Conservation (phyloP, 2,888 invertebrate species). For the Pyralis farinalis region DNA sequence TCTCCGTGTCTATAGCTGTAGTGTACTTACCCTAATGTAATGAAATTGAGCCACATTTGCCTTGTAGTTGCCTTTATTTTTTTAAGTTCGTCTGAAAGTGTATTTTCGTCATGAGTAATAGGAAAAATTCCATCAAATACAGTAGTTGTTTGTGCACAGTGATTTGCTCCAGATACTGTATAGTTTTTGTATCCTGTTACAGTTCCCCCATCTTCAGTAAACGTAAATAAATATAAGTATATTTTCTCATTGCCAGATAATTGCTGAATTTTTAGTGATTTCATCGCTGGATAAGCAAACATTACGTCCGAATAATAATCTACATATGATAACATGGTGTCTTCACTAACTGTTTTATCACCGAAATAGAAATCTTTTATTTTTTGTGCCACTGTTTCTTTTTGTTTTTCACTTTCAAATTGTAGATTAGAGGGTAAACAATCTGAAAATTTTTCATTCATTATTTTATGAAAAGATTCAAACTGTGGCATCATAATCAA, state of each 20-base stretch:
- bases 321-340: conserved; percentile 22
- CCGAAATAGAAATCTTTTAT: conserved; percentile 46
- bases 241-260: conserved; percentile 40
- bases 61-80: conserved; percentile 25
- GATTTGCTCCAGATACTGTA: conserved; percentile 29
- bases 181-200: conserved; percentile 23
- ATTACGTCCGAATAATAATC: conserved; percentile 42
- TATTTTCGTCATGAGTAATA: conserved; percentile 9
- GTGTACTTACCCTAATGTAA: conserved; percentile 42
- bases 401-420: conserved; percentile 31
- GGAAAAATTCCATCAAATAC: conserved; percentile 21
- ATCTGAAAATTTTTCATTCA: conserved; percentile 39
- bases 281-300: conserved; percentile 31
- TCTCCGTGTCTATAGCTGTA: too few relatives aligned
- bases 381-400: conserved; percentile 22
- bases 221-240: conserved; percentile 47
- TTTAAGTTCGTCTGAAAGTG: conserved; percentile 19
- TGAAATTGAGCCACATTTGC: conserved; percentile 41
- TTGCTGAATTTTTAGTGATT: conserved; percentile 30
- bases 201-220: conserved; percentile 28
- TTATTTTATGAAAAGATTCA: conserved; percentile 24
- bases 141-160: conserved; percentile 32
- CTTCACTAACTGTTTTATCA: conserved; percentile 22
- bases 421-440: conserved; percentile 41
- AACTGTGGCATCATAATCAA: conserved; percentile 21